phyloP scores from a whole-genome alignment of 2,113 vertebrate species.

The Microtus oregoni region DNA sequence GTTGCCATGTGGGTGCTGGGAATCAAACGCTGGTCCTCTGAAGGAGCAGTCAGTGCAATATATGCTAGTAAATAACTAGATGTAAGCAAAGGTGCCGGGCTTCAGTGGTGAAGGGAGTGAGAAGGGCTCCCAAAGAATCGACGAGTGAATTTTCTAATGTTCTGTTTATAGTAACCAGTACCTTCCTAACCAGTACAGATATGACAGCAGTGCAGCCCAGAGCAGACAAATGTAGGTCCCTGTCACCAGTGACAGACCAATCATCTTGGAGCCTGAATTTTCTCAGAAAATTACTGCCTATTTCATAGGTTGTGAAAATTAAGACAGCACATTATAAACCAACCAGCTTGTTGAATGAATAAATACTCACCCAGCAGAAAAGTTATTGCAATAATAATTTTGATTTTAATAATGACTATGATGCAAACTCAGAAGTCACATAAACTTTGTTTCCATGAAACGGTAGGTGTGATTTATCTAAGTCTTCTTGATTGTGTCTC shows the following conservation, averaged over 20 bases:
- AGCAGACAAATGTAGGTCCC: background rate
- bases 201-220: background rate
- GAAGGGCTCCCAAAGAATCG: background rate
- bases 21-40: background rate
- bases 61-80: background rate
- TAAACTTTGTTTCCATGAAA: slow-evolving; percentile 2
- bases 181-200: background rate
- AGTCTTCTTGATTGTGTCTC: background rate
- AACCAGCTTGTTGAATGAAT: background rate
- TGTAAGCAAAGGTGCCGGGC: background rate
- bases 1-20: background rate
- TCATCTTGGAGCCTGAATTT: background rate
- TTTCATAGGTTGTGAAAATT: background rate
- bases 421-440: background rate
- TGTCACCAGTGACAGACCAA: background rate
- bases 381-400: background rate
- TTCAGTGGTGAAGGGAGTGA: background rate
- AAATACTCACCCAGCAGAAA: background rate
- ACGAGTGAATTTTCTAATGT: background rate
- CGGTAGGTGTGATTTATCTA: background rate
- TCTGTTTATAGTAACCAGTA: slow-evolving; percentile 9
- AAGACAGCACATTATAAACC: background rate
- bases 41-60: background rate
- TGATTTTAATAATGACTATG: slow-evolving; percentile 10
- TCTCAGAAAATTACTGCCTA: background rate